These are phyloP conservation scores for Lepeophtheirus salmonis DNA, from an alignment of 1,140 invertebrate genomes.

Conservation along the genomic window DNA sequence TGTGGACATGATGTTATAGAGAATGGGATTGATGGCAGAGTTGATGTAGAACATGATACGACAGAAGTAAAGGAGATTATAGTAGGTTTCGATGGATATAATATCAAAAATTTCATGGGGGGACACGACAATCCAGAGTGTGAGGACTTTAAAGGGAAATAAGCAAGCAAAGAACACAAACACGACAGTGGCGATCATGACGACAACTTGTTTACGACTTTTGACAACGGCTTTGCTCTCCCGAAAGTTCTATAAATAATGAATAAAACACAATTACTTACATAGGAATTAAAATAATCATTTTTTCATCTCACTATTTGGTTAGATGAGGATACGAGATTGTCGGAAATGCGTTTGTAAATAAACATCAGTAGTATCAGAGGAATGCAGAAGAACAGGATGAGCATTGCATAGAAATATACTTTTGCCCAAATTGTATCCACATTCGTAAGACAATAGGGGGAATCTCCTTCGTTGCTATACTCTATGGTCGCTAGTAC, in stretches of 20 bases:
- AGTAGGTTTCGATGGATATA: constrained; percentile 56
- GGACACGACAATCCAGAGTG: constrained; percentile 58
- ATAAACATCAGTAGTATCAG: constrained; percentile 52
- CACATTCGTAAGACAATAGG: constrained; percentile 51
- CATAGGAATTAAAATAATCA: too few relatives aligned
- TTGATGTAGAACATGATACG: constrained; percentile 70
- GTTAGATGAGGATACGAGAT: constrained; percentile 42
- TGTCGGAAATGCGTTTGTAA: constrained; percentile 57
- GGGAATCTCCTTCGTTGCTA: constrained; percentile 41
- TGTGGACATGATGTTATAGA: constrained; percentile 75
- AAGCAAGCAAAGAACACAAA: constrained; percentile 75
- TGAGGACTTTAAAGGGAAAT: constrained; percentile 62
- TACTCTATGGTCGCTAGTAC: constrained; percentile 50
- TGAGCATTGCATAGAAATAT: constrained; percentile 56
- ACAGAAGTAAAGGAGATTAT: constrained; percentile 62
- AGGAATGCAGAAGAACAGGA: constrained; percentile 61
- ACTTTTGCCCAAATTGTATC: constrained; percentile 47
- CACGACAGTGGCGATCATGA: constrained; percentile 74
- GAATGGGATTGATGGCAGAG: constrained; percentile 69
- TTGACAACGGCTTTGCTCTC: constrained; percentile 22
- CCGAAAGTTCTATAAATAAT: constrained; percentile 15
- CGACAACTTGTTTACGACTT: constrained; percentile 38
- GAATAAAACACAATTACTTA: too few relatives aligned
- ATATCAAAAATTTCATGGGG: constrained; percentile 40
- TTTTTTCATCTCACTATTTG: not conserved